phyloP scores from a whole-genome alignment of 2,888 invertebrate genomes.

The Folsomia candida region DNA sequence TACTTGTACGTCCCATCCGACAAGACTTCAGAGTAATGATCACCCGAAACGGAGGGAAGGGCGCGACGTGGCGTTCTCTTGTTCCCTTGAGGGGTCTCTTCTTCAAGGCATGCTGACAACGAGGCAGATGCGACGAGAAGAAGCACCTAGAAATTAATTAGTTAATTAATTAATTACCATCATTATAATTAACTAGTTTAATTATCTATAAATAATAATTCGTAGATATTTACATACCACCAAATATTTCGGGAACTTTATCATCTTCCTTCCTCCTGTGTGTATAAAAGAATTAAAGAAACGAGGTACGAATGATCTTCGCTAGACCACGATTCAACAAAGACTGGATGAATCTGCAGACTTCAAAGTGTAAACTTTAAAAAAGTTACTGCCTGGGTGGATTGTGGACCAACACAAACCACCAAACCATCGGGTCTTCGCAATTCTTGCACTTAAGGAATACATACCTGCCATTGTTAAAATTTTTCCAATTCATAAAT shows the following conservation, averaged over 20 bases:
- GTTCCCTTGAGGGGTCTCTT: constrained; percentile 24
- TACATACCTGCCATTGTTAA: too few species aligned
- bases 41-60: constrained; percentile 48
- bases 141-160: constrained; percentile 1
- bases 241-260: background rate
- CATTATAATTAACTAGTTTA: background rate
- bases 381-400: too few species aligned
- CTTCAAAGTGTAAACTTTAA: too few species aligned
- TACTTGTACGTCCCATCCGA: constrained; percentile 50
- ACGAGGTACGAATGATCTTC: too few species aligned
- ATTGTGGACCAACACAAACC: too few species aligned
- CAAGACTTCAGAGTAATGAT: constrained; percentile 46
- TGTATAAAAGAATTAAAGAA: too few species aligned
- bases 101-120: background rate
- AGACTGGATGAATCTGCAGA: too few species aligned
- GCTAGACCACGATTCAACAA: too few species aligned
- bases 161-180: background rate
- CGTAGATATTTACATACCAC: background rate
- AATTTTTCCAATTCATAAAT: too few species aligned
- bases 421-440: too few species aligned
- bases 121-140: background rate
- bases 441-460: too few species aligned
- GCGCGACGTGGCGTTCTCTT: constrained; percentile 31
- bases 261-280: background rate
- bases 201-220: too few species aligned